A percentile compares a stretch with the other conserved stretches of the same genome.
These are phyloP conservation scores for Drosophila nebulosa DNA, from an alignment of 1,140 invertebrate genomes.

Conservation along the genomic window DNA sequence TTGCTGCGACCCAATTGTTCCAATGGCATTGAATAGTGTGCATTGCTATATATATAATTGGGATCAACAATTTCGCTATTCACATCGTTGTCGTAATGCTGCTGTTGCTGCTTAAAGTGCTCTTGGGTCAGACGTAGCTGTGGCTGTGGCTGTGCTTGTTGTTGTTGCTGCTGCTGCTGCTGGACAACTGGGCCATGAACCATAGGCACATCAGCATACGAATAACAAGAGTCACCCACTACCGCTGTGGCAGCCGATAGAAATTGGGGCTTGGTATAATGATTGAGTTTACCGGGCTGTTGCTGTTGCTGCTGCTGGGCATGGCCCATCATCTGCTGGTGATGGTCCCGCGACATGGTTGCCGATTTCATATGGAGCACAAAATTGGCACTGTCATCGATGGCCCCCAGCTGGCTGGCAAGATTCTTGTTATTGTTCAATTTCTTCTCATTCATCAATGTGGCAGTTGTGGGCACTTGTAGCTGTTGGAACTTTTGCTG, in stretches of 20 bases:
- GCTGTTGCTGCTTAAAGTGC: conserved; percentile 63
- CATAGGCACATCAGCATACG: conserved; percentile 76
- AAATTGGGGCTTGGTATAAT: conserved; percentile 77
- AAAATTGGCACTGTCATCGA: conserved; percentile 70
- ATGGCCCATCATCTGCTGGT: conserved; percentile 20
- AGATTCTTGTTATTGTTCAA: conserved; percentile 57
- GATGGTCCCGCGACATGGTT: conserved; percentile 47
- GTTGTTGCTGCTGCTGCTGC: conserved; percentile 32
- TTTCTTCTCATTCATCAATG: conserved; percentile 68
- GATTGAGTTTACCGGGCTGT: conserved; percentile 47
- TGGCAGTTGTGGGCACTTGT: conserved; percentile 68
- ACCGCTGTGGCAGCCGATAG: conserved; percentile 58
- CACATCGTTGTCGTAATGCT: conserved; percentile 54
- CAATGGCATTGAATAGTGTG: conserved; percentile 75
- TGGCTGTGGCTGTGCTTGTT: conserved; percentile 40
- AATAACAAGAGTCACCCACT: conserved; percentile 74
- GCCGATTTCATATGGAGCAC: conserved; percentile 72
- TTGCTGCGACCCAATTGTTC: conserved; percentile 67
- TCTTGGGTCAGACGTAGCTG: conserved; percentile 64
- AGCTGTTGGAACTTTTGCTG: conserved; percentile 76
- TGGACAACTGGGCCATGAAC: conserved; percentile 44
- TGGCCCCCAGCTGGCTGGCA: conserved; percentile 25
- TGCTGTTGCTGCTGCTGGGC: conserved; percentile 27
- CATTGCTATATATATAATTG: conserved; percentile 78
- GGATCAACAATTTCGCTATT: conserved; percentile 63